Evolutionary conservation across 2,113 vertebrate genomes (phyloP).

Genomic region (Neolamprologus ventralis): DNA sequence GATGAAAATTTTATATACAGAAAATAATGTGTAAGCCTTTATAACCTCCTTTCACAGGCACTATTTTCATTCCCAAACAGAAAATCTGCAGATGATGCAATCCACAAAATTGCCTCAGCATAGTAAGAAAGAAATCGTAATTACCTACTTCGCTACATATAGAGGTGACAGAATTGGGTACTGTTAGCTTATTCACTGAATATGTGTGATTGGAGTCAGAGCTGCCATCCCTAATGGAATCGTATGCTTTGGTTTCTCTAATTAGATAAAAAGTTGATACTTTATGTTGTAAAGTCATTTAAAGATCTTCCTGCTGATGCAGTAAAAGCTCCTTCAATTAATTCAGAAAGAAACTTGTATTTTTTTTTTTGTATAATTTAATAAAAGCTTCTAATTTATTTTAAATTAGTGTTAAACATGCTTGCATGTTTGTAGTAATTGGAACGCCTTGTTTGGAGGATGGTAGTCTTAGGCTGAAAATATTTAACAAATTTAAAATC

Average conservation of each 20-base stretch:
- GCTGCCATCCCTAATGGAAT: neutral
- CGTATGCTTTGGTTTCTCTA: neutral
- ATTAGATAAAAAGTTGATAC: neutral
- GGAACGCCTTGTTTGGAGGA: neutral
- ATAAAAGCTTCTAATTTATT: neutral
- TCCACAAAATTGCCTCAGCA: neutral
- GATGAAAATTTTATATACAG: neutral
- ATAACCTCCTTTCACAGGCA: neutral
- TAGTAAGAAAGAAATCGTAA: neutral
- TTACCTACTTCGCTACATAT: neutral
- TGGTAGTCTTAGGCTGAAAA: neutral
- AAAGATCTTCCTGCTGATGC: neutral
- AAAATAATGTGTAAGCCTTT: neutral
- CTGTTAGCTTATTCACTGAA: neutral
- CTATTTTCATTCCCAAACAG: neutral
- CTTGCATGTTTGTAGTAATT: neutral
- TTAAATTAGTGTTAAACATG: neutral
- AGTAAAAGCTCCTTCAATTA: neutral
- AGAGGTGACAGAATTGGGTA: neutral
- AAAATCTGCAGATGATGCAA: neutral
- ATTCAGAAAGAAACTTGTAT: neutral
- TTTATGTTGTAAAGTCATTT: neutral
- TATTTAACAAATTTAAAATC: neutral
- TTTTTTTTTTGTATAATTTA: neutral
- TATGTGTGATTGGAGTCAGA: neutral